phyloP scores from a whole-genome alignment of 2,888 invertebrate species.

The Drosophila atripex region DNA sequence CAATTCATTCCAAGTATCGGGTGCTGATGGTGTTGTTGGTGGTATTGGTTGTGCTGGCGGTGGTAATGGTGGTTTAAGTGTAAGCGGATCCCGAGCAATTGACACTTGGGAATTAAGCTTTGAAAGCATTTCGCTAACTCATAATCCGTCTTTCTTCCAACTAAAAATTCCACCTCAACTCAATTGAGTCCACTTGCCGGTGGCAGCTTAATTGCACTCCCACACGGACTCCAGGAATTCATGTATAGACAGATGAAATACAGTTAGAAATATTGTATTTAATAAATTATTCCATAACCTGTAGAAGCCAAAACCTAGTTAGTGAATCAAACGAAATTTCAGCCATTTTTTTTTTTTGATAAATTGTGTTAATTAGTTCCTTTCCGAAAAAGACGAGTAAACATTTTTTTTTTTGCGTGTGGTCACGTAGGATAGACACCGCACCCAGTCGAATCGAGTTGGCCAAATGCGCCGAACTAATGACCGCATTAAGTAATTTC shows the following conservation, averaged over 20 bases:
- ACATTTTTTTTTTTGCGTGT: conserved; percentile 11
- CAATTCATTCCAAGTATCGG: neutral
- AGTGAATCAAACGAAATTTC: neutral
- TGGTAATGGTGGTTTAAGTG: conserved; percentile 13
- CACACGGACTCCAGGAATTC: neutral
- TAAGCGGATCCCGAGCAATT: conserved; percentile 37
- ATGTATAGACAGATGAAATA: neutral
- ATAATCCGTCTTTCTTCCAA: conserved; percentile 22
- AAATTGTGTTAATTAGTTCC: neutral
- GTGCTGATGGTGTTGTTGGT: neutral
- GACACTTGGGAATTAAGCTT: conserved; percentile 36
- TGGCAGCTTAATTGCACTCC: conserved; percentile 11
- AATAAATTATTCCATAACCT: neutral
- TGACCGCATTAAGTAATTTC: conserved; percentile 60
- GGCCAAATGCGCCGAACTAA: conserved; percentile 55
- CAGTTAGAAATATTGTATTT: neutral
- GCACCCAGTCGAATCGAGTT: conserved; percentile 50
- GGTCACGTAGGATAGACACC: conserved; percentile 29
- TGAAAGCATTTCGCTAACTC: conserved; percentile 26
- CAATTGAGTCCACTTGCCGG: conserved; percentile 16
- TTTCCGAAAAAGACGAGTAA: neutral
- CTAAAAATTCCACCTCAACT: conserved; percentile 12
- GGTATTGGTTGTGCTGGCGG: neutral
- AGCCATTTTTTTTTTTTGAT: neutral
- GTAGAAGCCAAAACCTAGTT: neutral